phyloP scores from a whole-genome alignment of 2,888 invertebrate genomes.

The Myopa testacea region DNA sequence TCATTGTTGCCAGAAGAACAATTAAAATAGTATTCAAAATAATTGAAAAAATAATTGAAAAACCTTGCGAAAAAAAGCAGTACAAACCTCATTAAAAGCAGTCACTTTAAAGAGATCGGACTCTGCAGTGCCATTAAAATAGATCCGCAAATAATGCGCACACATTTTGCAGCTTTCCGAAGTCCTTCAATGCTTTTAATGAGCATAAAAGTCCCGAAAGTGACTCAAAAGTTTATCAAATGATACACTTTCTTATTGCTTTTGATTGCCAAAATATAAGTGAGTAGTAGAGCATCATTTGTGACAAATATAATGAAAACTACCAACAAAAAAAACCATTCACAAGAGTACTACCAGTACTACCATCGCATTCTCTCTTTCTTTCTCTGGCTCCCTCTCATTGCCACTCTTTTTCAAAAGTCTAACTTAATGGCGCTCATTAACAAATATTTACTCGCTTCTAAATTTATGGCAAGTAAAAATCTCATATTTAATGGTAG shows the following conservation, averaged over 20 bases:
- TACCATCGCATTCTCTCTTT: background rate
- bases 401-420: background rate
- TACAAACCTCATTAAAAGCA: too few species aligned
- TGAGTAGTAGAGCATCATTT: background rate
- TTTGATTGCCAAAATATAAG: too few species aligned
- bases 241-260: background rate
- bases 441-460: slow-evolving; percentile 36
- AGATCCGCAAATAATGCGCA: too few species aligned
- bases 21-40: background rate
- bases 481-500: slow-evolving; percentile 25
- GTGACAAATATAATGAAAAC: slow-evolving; percentile 26
- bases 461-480: slow-evolving; percentile 33
- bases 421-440: slow-evolving; percentile 27
- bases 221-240: background rate
- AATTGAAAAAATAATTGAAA: too few species aligned
- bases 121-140: too few species aligned
- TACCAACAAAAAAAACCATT: slow-evolving; percentile 12
- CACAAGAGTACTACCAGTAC: background rate
- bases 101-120: too few species aligned
- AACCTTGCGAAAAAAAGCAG: too few species aligned
- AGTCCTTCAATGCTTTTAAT: background rate
- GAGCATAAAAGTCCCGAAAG: background rate
- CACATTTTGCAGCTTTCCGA: background rate
- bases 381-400: too few species aligned
- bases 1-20: background rate